A percentile compares a stretch with the other conserved stretches of the same genome.
Conservation (phyloP, 2,113 vertebrate genomes). For the Turdus rufiventris region DNA sequence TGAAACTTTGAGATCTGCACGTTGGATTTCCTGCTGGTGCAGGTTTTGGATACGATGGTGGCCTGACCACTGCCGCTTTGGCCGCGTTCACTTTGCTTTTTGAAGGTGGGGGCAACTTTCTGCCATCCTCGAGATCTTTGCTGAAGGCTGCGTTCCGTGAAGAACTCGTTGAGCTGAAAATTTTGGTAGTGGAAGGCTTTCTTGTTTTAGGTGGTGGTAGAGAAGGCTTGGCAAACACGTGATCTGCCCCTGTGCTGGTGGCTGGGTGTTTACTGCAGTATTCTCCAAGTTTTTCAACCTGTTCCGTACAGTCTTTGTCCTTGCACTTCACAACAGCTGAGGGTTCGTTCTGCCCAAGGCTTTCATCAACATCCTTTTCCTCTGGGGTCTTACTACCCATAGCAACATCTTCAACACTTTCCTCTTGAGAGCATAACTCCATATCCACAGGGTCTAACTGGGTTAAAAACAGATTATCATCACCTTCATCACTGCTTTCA, state of each 20-base stretch:
- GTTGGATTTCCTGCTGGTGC: not conserved
- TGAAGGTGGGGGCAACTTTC: not conserved
- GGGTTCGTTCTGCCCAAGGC: not conserved
- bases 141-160: slow-evolving; percentile 77
- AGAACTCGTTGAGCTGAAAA: slow-evolving; percentile 71
- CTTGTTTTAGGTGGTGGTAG: slow-evolving; percentile 52
- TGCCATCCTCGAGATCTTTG: slow-evolving; percentile 68
- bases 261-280: slow-evolving; percentile 35
- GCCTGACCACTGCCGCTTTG: not conserved
- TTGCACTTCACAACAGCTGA: not conserved
- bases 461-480: slow-evolving; percentile 74
- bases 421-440: slow-evolving; percentile 75
- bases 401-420: not conserved
- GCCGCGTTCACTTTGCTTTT: slow-evolving; percentile 52
- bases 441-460: slow-evolving; percentile 76
- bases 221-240: slow-evolving; percentile 76
- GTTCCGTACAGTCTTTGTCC: slow-evolving; percentile 30
- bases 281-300: not conserved
- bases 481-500: slow-evolving; percentile 20
- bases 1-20: accelerated
- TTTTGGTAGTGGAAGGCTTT: slow-evolving; percentile 75
- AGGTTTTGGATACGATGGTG: not conserved
- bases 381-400: not conserved
- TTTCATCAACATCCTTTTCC: not conserved
- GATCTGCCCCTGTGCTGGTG: not conserved